These are phyloP conservation scores for Noctua comes DNA, from an alignment of 2,888 invertebrate genomes.

Conservation along the genomic window DNA sequence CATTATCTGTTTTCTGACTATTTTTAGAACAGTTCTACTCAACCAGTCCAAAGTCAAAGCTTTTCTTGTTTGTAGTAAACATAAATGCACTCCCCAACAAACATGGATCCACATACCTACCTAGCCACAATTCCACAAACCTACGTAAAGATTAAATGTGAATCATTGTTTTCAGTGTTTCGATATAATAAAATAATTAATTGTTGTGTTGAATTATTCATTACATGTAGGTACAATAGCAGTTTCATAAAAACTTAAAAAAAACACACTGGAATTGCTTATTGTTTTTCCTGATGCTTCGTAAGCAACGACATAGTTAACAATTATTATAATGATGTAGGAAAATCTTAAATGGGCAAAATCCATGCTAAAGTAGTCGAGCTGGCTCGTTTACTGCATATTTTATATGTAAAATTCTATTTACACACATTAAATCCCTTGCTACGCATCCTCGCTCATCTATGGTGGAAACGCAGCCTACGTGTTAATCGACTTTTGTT, in stretches of 20 bases:
- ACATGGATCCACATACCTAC: slow-evolving; percentile 12
- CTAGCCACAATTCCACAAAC: slow-evolving; percentile 34
- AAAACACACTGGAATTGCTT: slow-evolving; percentile 1
- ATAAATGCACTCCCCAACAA: slow-evolving; percentile 16
- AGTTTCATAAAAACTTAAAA: background rate
- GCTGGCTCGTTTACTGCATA: background rate
- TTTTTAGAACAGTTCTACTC: slow-evolving; percentile 46
- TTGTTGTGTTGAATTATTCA: slow-evolving; percentile 24
- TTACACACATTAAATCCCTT: too few relatives aligned
- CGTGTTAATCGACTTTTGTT: background rate
- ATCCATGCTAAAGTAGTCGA: background rate
- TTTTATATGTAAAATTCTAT: background rate
- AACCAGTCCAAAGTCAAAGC: slow-evolving; percentile 46
- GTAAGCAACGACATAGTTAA: background rate
- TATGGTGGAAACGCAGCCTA: too few relatives aligned
- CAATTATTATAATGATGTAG: background rate
- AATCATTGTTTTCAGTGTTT: slow-evolving; percentile 35
- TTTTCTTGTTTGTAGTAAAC: slow-evolving; percentile 46
- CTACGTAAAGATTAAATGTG: slow-evolving; percentile 28
- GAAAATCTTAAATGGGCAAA: background rate
- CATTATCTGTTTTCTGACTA: slow-evolving; percentile 44
- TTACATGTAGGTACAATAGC: background rate
- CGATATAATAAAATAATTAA: slow-evolving; percentile 8
- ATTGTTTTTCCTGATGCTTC: slow-evolving; percentile 4
- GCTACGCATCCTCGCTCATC: too few relatives aligned